Conservation (phyloP, 2,113 vertebrate genomes). For the Megaleporinus macrocephalus region DNA sequence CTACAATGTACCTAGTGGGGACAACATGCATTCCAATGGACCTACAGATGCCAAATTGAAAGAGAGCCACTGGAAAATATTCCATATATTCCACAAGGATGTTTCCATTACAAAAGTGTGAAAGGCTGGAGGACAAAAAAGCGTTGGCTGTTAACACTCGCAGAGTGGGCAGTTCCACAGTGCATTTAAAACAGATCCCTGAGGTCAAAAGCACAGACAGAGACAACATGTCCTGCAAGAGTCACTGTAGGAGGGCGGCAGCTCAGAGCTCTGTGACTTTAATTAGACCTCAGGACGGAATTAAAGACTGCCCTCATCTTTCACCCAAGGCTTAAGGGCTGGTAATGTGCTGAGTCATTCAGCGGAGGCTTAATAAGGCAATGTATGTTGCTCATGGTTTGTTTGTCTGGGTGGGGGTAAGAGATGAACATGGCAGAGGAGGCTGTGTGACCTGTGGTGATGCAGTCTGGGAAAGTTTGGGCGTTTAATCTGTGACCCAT, state of each 20-base stretch:
- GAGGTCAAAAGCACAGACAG: background rate
- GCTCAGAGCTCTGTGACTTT: conserved; percentile 9
- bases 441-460: conserved; percentile 34
- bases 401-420: conserved; percentile 50
- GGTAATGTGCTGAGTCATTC: background rate
- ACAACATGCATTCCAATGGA: conserved; percentile 39
- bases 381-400: conserved; percentile 34
- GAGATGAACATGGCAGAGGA: conserved; percentile 38
- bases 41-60: conserved; percentile 25
- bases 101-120: background rate
- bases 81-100: background rate
- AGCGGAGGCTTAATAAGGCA: conserved; percentile 13
- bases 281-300: conserved; percentile 43
- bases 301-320: conserved; percentile 28
- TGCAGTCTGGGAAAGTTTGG: conserved; percentile 27
- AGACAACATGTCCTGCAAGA: conserved; percentile 15
- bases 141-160: background rate
- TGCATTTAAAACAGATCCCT: conserved; percentile 8
- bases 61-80: conserved; percentile 16
- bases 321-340: conserved; percentile 7
- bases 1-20: conserved; percentile 24
- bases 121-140: background rate
- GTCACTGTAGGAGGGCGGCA: conserved; percentile 12
- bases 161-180: background rate
- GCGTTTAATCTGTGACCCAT: conserved; percentile 6